phyloP scores from a whole-genome alignment of 2,888 invertebrate species.

The Pyralis farinalis region DNA sequence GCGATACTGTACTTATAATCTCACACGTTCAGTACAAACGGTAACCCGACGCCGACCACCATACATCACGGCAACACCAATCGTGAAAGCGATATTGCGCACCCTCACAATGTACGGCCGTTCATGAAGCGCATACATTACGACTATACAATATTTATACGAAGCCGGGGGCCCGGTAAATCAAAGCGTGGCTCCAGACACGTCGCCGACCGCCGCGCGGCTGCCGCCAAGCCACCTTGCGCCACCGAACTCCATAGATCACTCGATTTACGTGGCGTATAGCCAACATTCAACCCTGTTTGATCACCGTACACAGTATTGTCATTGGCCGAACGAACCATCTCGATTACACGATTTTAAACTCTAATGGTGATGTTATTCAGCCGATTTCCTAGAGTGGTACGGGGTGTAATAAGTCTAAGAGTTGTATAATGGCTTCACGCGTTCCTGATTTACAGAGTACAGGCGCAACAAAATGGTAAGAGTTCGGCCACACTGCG shows the following conservation, averaged over 20 bases:
- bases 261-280: conserved; percentile 10
- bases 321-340: not conserved
- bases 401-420: conserved; percentile 11
- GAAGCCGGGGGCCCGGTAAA: not conserved
- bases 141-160: not conserved
- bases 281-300: conserved; percentile 12
- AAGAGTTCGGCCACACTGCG: not conserved
- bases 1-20: no score
- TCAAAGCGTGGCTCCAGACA: not conserved
- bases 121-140: not conserved
- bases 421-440: conserved; percentile 23
- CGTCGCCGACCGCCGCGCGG: not conserved
- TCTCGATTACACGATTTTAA: not conserved
- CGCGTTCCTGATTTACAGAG: conserved; percentile 23
- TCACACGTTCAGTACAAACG: no score
- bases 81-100: no score
- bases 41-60: no score
- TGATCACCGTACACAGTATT: conserved; percentile 11
- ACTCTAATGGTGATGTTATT: not conserved
- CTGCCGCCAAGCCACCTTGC: not conserved
- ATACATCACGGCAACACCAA: no score
- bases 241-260: conserved; percentile 8
- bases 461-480: conserved; percentile 11
- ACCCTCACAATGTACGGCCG: no score
- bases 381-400: not conserved